Percentiles rank a stretch among this genome's conserved stretches.
These are phyloP conservation scores for Limulus polyphemus DNA, from an alignment of 2,888 invertebrate species.

Conservation along the genomic window DNA sequence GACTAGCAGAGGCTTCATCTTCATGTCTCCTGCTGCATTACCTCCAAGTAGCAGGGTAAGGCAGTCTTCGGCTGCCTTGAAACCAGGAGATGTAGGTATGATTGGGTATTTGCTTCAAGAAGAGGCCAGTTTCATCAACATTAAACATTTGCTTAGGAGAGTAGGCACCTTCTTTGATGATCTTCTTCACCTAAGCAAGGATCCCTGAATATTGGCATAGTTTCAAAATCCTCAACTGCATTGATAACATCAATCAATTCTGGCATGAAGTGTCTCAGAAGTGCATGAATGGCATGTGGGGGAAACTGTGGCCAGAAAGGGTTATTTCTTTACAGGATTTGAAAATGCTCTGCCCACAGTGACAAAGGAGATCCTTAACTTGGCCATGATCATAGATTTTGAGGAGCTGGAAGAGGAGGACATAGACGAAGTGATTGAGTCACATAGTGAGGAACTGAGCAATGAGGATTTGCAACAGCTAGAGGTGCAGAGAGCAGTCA, in stretches of 20 bases:
- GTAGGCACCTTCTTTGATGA: constrained; percentile 9
- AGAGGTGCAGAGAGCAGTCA: too few relatives aligned
- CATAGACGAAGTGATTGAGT: too few relatives aligned
- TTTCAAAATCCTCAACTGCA: too few relatives aligned
- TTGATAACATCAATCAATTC: not conserved
- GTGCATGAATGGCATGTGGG: not conserved
- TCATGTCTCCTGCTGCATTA: constrained; percentile 13
- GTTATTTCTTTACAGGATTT: not conserved
- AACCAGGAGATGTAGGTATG: constrained; percentile 9
- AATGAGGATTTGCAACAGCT: too few relatives aligned
- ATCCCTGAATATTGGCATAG: too few relatives aligned
- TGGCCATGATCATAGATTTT: too few relatives aligned
- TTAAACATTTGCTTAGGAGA: constrained; percentile 13
- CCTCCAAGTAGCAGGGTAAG: constrained; percentile 11
- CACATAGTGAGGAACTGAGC: too few relatives aligned
- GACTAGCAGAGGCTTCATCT: constrained; percentile 13
- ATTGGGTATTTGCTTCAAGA: constrained; percentile 13
- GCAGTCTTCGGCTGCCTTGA: constrained; percentile 8
- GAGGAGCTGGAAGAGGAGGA: too few relatives aligned
- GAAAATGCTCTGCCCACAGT: too few relatives aligned
- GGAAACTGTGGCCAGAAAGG: not conserved
- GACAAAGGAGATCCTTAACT: too few relatives aligned
- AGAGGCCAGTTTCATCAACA: constrained; percentile 14
- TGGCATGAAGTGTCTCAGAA: not conserved
- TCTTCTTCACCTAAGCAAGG: too few relatives aligned